Conservation (phyloP, 2,113 vertebrate genomes). For the Glaucomys volans region DNA sequence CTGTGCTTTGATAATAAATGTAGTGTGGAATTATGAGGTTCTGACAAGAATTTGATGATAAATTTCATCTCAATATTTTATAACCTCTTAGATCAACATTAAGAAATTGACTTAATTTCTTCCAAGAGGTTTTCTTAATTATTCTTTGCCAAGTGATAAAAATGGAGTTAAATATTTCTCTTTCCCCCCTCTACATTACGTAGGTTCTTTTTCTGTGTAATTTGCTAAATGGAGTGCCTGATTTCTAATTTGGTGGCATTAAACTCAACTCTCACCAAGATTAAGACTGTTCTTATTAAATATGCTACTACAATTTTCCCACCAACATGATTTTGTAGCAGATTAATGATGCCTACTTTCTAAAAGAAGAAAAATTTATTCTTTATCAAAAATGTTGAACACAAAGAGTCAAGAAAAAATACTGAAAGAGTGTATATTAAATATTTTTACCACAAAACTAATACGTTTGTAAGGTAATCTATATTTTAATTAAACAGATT, state of each 20-base stretch:
- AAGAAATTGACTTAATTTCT: constrained; percentile 40
- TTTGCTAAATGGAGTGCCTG: not conserved
- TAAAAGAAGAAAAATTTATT: not conserved
- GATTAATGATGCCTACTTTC: not conserved
- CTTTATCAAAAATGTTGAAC: not conserved
- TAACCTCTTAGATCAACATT: not conserved
- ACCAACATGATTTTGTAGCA: constrained; percentile 5
- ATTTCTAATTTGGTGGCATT: not conserved
- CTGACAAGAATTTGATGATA: not conserved
- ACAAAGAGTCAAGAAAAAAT: not conserved
- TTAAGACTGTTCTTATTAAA: not conserved
- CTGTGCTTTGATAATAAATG: not conserved
- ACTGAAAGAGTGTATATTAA: not conserved
- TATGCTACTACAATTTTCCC: not conserved
- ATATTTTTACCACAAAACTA: not conserved
- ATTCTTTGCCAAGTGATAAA: not conserved
- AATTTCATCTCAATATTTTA: constrained; percentile 1
- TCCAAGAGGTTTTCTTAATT: not conserved
- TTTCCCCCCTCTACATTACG: not conserved
- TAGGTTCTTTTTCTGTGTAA: not conserved
- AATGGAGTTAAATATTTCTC: not conserved
- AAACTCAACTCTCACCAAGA: not conserved
- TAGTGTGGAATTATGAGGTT: not conserved
- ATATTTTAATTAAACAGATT: not conserved
- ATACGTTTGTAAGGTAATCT: not conserved